Evolutionary conservation across 2,113 vertebrate species (phyloP).

Genomic region (Pangasianodon gigas): DNA sequence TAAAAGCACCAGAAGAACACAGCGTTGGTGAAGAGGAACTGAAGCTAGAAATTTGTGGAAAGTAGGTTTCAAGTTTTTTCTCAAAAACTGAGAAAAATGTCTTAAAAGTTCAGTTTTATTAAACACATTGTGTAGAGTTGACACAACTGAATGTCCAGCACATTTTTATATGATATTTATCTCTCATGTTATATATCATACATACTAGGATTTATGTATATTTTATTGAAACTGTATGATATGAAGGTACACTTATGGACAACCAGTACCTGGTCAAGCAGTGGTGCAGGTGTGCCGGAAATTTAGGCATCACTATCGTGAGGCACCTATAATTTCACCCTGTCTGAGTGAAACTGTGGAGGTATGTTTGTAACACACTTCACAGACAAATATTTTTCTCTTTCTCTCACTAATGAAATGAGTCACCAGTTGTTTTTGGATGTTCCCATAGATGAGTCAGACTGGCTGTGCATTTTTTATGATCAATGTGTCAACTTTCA

Average conservation of each 20-base stretch:
- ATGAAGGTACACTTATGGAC: constrained; percentile 70
- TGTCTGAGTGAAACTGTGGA: constrained; percentile 51
- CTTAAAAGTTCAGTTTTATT: background rate
- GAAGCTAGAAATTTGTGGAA: constrained; percentile 60
- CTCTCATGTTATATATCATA: background rate
- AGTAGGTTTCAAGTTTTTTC: constrained; percentile 57
- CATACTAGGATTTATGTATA: background rate
- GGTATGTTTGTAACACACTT: constrained; percentile 3
- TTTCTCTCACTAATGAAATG: constrained; percentile 42
- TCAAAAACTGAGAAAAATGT: background rate
- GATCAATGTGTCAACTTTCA: constrained; percentile 51
- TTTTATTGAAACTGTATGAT: background rate
- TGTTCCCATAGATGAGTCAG: background rate
- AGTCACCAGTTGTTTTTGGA: background rate
- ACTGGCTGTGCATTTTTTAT: constrained; percentile 23
- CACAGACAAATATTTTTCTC: background rate
- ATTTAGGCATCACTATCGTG: fast-evolving
- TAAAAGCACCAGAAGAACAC: constrained; percentile 47
- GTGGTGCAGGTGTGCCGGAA: constrained; percentile 53
- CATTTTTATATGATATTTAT: background rate
- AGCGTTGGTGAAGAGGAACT: constrained; percentile 52
- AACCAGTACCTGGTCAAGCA: constrained; percentile 67
- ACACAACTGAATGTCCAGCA: background rate
- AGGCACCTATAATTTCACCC: background rate
- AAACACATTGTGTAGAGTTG: background rate